These are phyloP conservation scores for Rhagologus leucostigma DNA, from an alignment of 2,113 vertebrate genomes.

Conservation along the genomic window DNA sequence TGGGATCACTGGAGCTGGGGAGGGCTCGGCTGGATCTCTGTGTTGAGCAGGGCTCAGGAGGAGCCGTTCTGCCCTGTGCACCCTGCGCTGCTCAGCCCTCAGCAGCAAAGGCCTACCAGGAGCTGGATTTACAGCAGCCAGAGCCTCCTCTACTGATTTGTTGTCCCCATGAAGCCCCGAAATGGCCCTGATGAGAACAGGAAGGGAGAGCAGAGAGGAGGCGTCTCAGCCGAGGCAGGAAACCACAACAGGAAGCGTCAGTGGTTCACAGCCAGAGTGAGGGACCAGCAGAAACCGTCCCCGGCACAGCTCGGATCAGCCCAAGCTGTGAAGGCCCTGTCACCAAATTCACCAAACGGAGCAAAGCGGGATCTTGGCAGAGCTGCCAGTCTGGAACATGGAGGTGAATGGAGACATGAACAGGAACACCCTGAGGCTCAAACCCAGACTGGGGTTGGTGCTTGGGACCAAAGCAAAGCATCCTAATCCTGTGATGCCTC, in stretches of 20 bases:
- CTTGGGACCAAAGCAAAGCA: neutral
- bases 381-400: neutral
- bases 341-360: neutral
- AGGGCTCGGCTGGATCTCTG: neutral
- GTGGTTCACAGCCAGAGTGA: neutral
- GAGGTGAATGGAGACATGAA: neutral
- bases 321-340: neutral
- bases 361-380: neutral
- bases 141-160: neutral
- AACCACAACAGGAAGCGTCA: conserved; percentile 57
- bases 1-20: neutral
- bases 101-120: neutral
- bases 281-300: neutral
- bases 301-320: neutral
- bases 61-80: rapidly evolving
- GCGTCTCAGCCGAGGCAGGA: conserved; percentile 23
- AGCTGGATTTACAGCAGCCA: neutral
- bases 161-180: neutral
- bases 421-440: neutral
- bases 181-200: conserved; percentile 11
- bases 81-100: neutral
- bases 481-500: neutral
- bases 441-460: neutral
- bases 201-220: conserved; percentile 44
- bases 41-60: neutral